Percentiles rank a stretch among this genome's conserved stretches.
Conservation (phyloP, 92 coral and sea anemone species). For the Isaurus tuberculatus region DNA sequence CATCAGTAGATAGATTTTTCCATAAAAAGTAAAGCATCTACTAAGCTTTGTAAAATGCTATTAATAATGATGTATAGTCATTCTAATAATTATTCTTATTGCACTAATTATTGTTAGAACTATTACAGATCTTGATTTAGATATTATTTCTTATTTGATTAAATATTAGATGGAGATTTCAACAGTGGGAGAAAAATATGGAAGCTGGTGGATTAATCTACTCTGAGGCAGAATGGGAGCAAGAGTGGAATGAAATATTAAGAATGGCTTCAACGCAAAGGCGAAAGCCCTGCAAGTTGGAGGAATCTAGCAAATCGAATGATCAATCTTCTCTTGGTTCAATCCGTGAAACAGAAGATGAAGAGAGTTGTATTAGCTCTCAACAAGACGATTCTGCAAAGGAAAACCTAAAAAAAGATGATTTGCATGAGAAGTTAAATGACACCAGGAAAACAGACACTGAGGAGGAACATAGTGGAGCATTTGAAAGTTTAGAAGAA, state of each 20-base stretch:
- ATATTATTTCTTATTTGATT: too few relatives aligned
- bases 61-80: too few relatives aligned
- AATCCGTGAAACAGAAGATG: conserved; percentile 58
- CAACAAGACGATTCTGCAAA: neutral
- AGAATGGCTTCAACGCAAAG: conserved; percentile 83
- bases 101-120: too few relatives aligned
- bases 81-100: too few relatives aligned
- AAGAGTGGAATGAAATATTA: conserved; percentile 86
- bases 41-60: too few relatives aligned
- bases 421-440: neutral
- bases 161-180: conserved; percentile 72
- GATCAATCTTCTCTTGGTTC: conserved; percentile 49
- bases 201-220: conserved; percentile 90
- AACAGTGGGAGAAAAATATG: conserved; percentile 83
- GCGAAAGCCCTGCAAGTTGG: conserved; percentile 32
- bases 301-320: conserved; percentile 16
- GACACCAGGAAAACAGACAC: conserved; percentile 26
- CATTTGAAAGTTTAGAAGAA: conserved; percentile 96
- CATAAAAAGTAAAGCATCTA: too few relatives aligned
- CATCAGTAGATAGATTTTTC: too few relatives aligned
- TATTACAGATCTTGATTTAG: too few relatives aligned
- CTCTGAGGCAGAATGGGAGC: conserved; percentile 87
- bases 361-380: conserved; percentile 1
- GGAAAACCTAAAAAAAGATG: conserved; percentile 8
- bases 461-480: conserved; percentile 59